Base-by-base conservation (phyloP, 2,888 invertebrate genomes). In the Netelia fuscicornis region DNA sequence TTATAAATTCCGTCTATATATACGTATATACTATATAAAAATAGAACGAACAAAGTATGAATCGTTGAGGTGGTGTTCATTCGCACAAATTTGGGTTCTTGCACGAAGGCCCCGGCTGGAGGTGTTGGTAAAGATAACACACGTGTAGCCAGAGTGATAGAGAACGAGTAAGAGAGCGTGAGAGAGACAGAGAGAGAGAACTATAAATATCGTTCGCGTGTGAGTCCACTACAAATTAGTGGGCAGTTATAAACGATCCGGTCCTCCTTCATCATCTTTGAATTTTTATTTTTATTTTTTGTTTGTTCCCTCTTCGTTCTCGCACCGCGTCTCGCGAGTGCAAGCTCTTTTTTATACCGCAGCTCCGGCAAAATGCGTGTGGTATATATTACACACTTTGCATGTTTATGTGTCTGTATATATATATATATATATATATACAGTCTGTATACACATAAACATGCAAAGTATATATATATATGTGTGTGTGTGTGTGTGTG, bases 171-270 rank as follows among this genome's bases (percentile, higher is more conserved):
- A 54, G 64, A 56, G 23, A 56, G 23, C 56, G 64, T 37, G 74
- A 58, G 58, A 58, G 25, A 25, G 25, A 37, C 42, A 13, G 71
- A 17, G 23, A 23, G 23, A 60, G 67, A 71, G 37, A 56, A 77
- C 81, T 81, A 81, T 84, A 84, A 84, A 84, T 81, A 81, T 77
- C 76, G 54, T 77, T 82, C 71, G 76, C 85, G 75, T 68, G 76
- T 74, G 77, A 80, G 79, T 82, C 79, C 72, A 74, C 79, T 86
- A 92, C 92, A 92, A 92, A 92, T 92, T 92, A 92, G 92, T 90
- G 89, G 91, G 90, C 91, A 91, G 92, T 92, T 92, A 92, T 92
- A 91, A 92, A 92, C 91, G 91, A 91, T 89, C 90, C 78, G 85
- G 86, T 86, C 77, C 81, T 85, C 77, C 83, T 88, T 89, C 89